Evolutionary conservation across 2,888 invertebrate genomes (phyloP), one percentile per base, ranked within the genome.

Genomic region (Creontiades dilutus): DNA sequence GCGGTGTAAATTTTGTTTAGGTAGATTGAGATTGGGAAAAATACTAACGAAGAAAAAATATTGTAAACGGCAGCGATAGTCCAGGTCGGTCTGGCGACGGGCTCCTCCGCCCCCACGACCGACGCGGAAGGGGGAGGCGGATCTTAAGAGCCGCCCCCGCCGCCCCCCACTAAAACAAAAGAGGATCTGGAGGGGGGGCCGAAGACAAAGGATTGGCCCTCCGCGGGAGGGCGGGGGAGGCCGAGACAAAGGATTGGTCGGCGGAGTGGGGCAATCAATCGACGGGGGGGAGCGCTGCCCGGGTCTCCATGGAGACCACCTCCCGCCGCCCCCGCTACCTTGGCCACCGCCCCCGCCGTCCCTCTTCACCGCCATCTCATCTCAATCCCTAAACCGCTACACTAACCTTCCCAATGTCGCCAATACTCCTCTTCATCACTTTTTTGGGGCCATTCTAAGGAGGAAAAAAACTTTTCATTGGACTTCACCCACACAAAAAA

Each of bases 121-220:
- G 85, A 12, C 2, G 23, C 68, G 16, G 23, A 61, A 68, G 37
- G 46, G 37, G 61, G 37, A 61, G 61, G 85, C 85, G 61, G 61
- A 27, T 57, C 85, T 85, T 61, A 85, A 85, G 85, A 85, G 85
- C 85, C 85, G 85, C 85, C 85, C 57, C 85, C 85, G 16, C 28
- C 85, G 27, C 7, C 52, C 82, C 82, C 61, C 37, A 28, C 78
- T 78, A 48, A 88, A 88, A 88, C 88, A 88, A 88, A 78, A 88
- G 88, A 52, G 28, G 37, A 76, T 37, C 23, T 78, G 16, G 75
- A 84, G 68, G 27, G 68, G 68, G 23, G 68, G 27, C 75, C 27
- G 37, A 82, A 89, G 82, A 89, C 89, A 89, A 89, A 81, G 89
- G 89, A 89, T 89, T 89, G 82, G 89, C 82, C 78, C 78, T 19